phyloP scores from a whole-genome alignment of 2,797 vertebrate species.

The Peromyscus melanophrys region DNA sequence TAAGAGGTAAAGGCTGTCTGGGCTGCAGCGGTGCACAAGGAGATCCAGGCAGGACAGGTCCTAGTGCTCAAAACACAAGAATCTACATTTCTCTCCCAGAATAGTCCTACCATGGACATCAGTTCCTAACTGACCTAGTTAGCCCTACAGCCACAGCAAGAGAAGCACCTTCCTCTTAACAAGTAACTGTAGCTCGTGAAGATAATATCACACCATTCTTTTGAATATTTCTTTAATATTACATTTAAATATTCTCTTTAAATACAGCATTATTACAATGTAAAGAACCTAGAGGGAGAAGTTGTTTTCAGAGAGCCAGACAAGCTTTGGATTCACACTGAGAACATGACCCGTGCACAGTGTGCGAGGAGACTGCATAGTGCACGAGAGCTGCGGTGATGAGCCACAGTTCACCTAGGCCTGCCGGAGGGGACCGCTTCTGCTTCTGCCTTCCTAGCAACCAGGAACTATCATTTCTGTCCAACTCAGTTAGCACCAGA shows the following conservation, averaged over 20 bases:
- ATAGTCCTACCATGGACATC: neutral
- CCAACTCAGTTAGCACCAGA: slow-evolving; percentile 86
- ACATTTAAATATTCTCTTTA: slow-evolving; percentile 89
- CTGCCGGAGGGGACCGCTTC: slow-evolving; percentile 61
- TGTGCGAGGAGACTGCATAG: slow-evolving; percentile 64
- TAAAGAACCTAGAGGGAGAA: slow-evolving; percentile 80
- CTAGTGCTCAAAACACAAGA: slow-evolving; percentile 24
- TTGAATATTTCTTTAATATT: slow-evolving; percentile 87
- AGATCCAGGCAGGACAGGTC: neutral
- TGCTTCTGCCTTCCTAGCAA: slow-evolving; percentile 75
- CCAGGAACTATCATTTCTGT: slow-evolving; percentile 17
- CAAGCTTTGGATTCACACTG: slow-evolving; percentile 88
- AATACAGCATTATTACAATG: slow-evolving; percentile 88
- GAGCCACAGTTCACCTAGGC: slow-evolving; percentile 59
- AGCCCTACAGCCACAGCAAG: neutral
- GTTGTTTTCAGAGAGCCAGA: slow-evolving; percentile 78
- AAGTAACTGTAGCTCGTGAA: slow-evolving; percentile 55
- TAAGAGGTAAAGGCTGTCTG: neutral
- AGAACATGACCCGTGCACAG: slow-evolving; percentile 84
- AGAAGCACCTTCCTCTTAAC: slow-evolving; percentile 65
- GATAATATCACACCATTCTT: slow-evolving; percentile 61
- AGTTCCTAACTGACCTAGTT: slow-evolving; percentile 66
- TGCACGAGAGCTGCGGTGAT: neutral
- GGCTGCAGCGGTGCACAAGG: neutral
- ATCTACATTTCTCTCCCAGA: slow-evolving; percentile 26